These are phyloP conservation scores for Heliconius ismenius DNA, from an alignment of 2,888 invertebrate species.

Conservation along the genomic window DNA sequence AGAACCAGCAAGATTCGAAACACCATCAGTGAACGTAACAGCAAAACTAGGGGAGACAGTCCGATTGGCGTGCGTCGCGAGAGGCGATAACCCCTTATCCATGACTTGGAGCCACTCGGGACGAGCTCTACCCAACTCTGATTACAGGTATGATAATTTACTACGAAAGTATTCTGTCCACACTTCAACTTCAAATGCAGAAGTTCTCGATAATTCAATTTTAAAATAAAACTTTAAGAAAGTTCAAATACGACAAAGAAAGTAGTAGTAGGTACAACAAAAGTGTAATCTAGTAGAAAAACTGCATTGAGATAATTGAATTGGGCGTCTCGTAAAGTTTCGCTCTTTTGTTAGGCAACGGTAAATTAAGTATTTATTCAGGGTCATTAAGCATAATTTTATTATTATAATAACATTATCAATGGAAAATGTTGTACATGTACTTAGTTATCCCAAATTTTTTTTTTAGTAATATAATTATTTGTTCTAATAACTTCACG, in stretches of 20 bases:
- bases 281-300: constrained; percentile 14
- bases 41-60: constrained; percentile 89
- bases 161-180: constrained; percentile 2
- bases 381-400: background rate
- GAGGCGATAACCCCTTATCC: constrained; percentile 91
- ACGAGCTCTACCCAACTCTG: constrained; percentile 85
- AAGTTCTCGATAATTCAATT: constrained; percentile 20
- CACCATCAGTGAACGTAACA: constrained; percentile 88
- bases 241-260: constrained; percentile 13
- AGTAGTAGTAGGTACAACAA: background rate
- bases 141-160: constrained; percentile 76
- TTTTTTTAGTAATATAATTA: background rate
- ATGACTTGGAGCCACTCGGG: constrained; percentile 90
- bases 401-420: background rate
- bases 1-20: constrained; percentile 91
- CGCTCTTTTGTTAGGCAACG: background rate
- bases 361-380: background rate
- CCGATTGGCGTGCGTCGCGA: constrained; percentile 88
- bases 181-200: background rate
- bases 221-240: constrained; percentile 7
- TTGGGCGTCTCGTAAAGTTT: constrained; percentile 6
- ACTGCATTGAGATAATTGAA: constrained; percentile 10
- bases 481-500: too few relatives aligned
- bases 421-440: background rate
- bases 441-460: background rate